Evolutionary conservation across 2,113 vertebrate species (phyloP).

Genomic region (Raja brachyura): DNA sequence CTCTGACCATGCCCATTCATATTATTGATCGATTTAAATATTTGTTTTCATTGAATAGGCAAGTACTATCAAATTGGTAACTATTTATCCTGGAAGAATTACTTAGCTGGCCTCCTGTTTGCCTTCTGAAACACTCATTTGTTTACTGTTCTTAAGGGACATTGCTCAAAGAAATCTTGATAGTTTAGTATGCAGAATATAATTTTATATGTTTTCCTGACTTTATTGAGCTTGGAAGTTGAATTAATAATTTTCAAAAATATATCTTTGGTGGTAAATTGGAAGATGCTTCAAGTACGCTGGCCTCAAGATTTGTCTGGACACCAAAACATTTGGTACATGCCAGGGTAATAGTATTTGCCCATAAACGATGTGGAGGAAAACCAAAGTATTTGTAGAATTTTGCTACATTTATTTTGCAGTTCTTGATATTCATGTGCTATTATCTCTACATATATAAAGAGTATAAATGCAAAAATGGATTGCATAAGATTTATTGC

Average conservation of each 20-base stretch:
- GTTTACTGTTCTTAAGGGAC: background rate
- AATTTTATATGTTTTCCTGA: background rate
- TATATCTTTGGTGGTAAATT: background rate
- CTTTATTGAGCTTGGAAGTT: background rate
- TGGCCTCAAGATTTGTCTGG: background rate
- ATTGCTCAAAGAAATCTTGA: background rate
- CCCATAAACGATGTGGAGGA: background rate
- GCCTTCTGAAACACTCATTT: background rate
- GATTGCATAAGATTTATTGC: background rate
- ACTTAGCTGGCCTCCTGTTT: too few relatives aligned
- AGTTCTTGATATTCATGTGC: background rate
- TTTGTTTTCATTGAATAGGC: background rate
- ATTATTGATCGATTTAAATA: too few relatives aligned
- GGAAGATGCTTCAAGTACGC: background rate
- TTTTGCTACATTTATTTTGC: background rate
- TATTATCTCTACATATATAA: background rate
- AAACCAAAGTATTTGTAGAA: background rate
- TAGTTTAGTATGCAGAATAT: background rate
- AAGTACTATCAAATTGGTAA: background rate
- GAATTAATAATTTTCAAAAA: background rate
- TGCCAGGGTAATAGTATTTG: background rate
- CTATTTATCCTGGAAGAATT: background rate
- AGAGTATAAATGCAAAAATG: background rate
- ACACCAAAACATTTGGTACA: background rate
- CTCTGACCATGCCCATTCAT: background rate